Conservation (phyloP, 2,888 invertebrate species). For the Hesperia comma region DNA sequence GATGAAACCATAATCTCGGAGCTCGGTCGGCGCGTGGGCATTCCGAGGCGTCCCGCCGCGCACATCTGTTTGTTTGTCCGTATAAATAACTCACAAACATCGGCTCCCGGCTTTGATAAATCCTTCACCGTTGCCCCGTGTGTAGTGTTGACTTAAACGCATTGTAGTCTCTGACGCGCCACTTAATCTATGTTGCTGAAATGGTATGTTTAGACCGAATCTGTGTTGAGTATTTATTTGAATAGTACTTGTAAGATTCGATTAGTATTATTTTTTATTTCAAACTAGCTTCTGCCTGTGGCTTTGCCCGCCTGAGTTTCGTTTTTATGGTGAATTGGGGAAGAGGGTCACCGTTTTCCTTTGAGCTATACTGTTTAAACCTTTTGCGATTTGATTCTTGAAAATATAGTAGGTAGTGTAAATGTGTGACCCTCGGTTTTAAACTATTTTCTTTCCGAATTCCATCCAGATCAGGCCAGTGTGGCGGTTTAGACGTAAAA, state of each 20-base stretch:
- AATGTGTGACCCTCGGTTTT: too few species aligned
- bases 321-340: too few species aligned
- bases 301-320: too few species aligned
- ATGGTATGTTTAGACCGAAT: constrained; percentile 13
- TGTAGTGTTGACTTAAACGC: constrained; percentile 58
- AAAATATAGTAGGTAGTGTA: too few species aligned
- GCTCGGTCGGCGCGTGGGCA: constrained; percentile 58
- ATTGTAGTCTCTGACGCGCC: constrained; percentile 49
- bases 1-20: constrained; percentile 25
- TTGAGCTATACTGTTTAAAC: too few species aligned
- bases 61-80: constrained; percentile 59
- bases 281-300: too few species aligned
- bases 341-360: too few species aligned
- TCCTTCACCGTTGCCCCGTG: constrained; percentile 52
- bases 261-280: too few species aligned
- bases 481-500: too few species aligned
- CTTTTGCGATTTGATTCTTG: too few species aligned
- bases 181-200: constrained; percentile 36
- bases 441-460: too few species aligned
- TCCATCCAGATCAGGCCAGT: too few species aligned
- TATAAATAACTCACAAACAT: constrained; percentile 57
- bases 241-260: not conserved
- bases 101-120: constrained; percentile 67
- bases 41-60: constrained; percentile 59
- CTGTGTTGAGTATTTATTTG: not conserved